Base-by-base conservation (phyloP, 92 coral and sea anemone species). In the Porites evermanni region DNA sequence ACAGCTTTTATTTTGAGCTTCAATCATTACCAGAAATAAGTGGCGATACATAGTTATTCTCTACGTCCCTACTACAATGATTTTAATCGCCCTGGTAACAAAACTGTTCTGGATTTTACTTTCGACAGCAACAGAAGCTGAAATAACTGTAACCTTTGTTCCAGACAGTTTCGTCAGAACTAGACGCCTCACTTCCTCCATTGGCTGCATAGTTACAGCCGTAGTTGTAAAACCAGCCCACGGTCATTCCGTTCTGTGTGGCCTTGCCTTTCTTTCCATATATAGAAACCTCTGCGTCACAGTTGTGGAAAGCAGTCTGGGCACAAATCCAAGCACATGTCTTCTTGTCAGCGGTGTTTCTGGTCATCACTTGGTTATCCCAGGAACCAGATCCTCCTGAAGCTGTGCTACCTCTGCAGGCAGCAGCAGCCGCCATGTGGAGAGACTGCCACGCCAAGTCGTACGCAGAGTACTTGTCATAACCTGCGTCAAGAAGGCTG, bases 341-440 rank as follows among this genome's bases (percentile, higher is more conserved):
- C 47, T 65, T 11, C 50, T 16, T 47, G 16, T 60, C 64, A 23
- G 74, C 72, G 8, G 61, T 2, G 64, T 84, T 64, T 14, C 83
- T 67, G 18, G 51, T 72, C 19, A 68, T 50, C 13, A 84, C 88
- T 12, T 0, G 9, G 80, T 83, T 83, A 3, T n/a, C 3, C 2
- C 81, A 71, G 53, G 47, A 60, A 1, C 87, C 87, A 73, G n/a
- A 19, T 11, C 87, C 92, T 38, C 89, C 92, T 19, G 54, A 12
- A 16, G 77, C 10, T 1, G 92, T 89, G 72, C 92, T 89, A 19
- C 92, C 92, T 54, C 92, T 79, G 85, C 92, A 89, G 44, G 85
- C 89, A 21, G 85, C 92, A 21, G 91, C 84, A 21, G 88, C 91
- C 19, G 91, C 91, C 88, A 83, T 75, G 75, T 88, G 91, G 50